Evolutionary conservation across 2,888 invertebrate species (phyloP).

Genomic region (Theretra japonica): DNA sequence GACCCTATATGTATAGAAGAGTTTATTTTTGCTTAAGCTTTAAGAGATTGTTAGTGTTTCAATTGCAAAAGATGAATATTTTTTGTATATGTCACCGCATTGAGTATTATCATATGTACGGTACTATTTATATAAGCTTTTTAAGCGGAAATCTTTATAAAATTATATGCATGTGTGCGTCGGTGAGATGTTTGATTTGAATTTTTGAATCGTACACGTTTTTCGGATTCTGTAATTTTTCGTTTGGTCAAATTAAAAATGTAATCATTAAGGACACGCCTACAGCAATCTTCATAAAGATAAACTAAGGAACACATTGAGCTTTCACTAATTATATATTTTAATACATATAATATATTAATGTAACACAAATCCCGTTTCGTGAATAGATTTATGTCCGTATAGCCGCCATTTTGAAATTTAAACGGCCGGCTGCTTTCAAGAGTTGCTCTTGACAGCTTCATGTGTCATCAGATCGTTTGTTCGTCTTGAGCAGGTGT

Average conservation of each 20-base stretch:
- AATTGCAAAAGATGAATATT: slow-evolving; percentile 80
- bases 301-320: slow-evolving; percentile 79
- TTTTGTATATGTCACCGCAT: slow-evolving; percentile 77
- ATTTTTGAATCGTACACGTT: slow-evolving; percentile 5
- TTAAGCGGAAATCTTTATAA: slow-evolving; percentile 53
- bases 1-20: slow-evolving; percentile 72
- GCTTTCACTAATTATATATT: slow-evolving; percentile 72
- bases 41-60: slow-evolving; percentile 70
- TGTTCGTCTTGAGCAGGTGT: slow-evolving; percentile 38
- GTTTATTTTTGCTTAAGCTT: slow-evolving; percentile 84
- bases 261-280: slow-evolving; percentile 3
- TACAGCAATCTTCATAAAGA: slow-evolving; percentile 64
- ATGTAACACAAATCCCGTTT: slow-evolving; percentile 24
- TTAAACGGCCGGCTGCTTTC: slow-evolving; percentile 2
- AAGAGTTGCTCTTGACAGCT: slow-evolving; percentile 20
- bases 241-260: slow-evolving; percentile 1
- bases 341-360: slow-evolving; percentile 56
- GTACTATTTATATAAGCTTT: slow-evolving; percentile 62
- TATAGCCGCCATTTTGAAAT: slow-evolving; percentile 12
- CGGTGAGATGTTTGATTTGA: background rate
- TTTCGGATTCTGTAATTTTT: background rate
- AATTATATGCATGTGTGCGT: slow-evolving; percentile 27
- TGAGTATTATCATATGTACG: slow-evolving; percentile 62
- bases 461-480: background rate
- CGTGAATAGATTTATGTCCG: slow-evolving; percentile 28